Evolutionary conservation across 2,113 vertebrate genomes (phyloP).

Genomic region (Gadus chalcogrammus): DNA sequence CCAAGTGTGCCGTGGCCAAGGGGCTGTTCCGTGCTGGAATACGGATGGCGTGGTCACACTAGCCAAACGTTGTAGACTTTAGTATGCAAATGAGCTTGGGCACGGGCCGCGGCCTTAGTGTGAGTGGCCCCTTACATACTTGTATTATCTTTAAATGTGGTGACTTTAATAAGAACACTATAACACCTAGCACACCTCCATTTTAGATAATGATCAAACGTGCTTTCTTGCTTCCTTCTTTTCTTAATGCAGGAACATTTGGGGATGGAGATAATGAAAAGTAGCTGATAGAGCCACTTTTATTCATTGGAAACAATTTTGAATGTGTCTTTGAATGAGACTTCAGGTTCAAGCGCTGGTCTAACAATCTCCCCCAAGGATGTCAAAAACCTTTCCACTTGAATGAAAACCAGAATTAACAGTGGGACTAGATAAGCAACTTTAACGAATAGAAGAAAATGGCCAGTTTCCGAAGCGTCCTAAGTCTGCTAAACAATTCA

Average conservation of each 20-base stretch:
- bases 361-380: constrained; percentile 33
- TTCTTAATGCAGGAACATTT: constrained; percentile 17
- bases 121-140: constrained; percentile 12
- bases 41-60: no score
- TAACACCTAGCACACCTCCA: constrained; percentile 33
- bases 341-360: constrained; percentile 41
- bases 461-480: no score
- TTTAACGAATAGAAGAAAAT: neutral
- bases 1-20: no score
- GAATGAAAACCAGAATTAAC: constrained; percentile 30
- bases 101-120: no score
- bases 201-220: constrained; percentile 54
- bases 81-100: no score
- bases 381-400: constrained; percentile 58
- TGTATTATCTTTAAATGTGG: constrained; percentile 34
- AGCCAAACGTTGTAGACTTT: no score
- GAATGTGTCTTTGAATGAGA: no score
- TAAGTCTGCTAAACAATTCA: no score
- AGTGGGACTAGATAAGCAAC: constrained; percentile 18
- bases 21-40: no score
- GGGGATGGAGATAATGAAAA: constrained; percentile 43
- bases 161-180: constrained; percentile 53
- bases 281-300: constrained; percentile 54
- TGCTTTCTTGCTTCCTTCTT: constrained; percentile 23
- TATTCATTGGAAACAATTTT: constrained; percentile 59